These are phyloP conservation scores for Dendroctonus valens DNA, from an alignment of 1,140 invertebrate species.

Conservation along the genomic window DNA sequence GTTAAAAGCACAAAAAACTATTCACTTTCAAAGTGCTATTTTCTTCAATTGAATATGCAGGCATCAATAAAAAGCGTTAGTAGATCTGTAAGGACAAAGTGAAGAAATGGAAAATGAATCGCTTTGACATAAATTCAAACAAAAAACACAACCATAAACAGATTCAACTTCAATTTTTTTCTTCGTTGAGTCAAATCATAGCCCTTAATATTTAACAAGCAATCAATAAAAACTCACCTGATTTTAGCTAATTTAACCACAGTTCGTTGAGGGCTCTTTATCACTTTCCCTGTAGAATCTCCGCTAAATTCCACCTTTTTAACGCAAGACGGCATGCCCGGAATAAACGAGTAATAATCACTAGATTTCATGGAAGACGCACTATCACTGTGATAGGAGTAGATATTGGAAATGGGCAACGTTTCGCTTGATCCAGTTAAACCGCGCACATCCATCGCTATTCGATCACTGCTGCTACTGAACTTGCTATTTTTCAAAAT, in stretches of 20 bases:
- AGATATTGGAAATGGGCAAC: constrained; percentile 15
- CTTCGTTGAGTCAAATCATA: too few species aligned
- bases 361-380: constrained; percentile 45
- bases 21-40: too few species aligned
- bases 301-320: constrained; percentile 37
- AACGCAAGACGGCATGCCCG: constrained; percentile 14
- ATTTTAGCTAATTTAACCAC: constrained; percentile 48
- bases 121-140: too few species aligned
- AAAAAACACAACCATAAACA: too few species aligned
- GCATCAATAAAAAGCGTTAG: too few species aligned
- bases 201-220: too few species aligned
- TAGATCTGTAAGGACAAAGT: too few species aligned
- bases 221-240: constrained; percentile 39
- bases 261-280: constrained; percentile 45
- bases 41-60: too few species aligned
- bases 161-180: too few species aligned
- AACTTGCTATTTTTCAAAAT: background rate
- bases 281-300: constrained; percentile 36
- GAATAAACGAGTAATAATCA: constrained; percentile 41
- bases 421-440: constrained; percentile 11
- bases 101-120: too few species aligned
- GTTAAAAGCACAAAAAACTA: too few species aligned
- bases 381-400: constrained; percentile 34
- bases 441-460: background rate
- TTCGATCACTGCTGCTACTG: background rate